These are phyloP conservation scores for human (Homo sapiens) DNA, from an alignment of 2,113 vertebrate species.

Conservation along the genomic window GRCh38 chr17:66691501-66692000, in stretches of 20 bases:
- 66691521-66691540: too few species aligned
- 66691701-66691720: fast-evolving
- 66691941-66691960: slow-evolving; percentile 33
- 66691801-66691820: fast-evolving
- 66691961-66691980: background rate
- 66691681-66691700: background rate
- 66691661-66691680: background rate
- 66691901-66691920: slow-evolving; percentile 9
- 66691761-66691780: fast-evolving
- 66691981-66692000: background rate
- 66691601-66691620: fast-evolving
- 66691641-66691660: background rate
- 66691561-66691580: background rate
- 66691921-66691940: slow-evolving; percentile 33
- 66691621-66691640: background rate
- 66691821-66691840: background rate
- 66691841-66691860: background rate
- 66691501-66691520: background rate
- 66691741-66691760: fast-evolving
- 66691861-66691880: background rate
- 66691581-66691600: background rate
- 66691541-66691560: background rate
- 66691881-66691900: background rate
- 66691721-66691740: fast-evolving
- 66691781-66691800: background rate